Evolutionary conservation across 2,888 invertebrate species (phyloP), one percentile per base, ranked within the genome.

Genomic region (Leptinotarsa tumamoca): DNA sequence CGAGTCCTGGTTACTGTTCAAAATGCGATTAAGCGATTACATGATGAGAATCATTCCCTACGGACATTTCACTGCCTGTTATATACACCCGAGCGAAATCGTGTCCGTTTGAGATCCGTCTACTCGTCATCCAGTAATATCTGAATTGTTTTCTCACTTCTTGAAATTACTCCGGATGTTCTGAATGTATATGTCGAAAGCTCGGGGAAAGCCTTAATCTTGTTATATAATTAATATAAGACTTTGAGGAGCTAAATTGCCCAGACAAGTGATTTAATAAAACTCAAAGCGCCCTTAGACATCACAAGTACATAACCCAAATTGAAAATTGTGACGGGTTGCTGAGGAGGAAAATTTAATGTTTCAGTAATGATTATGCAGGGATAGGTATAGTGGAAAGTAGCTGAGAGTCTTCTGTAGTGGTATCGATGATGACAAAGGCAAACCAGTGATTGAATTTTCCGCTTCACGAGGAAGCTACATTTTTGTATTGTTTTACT

Each of bases 251-350:
- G 14, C 4, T 23, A 5, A 58, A 58, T 58, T 58, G 58, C 58
- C 27, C 21, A 23, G 58, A 58, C 58, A 58, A 23, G 58, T 23
- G 58, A 23, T 13, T 58, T 58, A 58, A 58, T 58, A 58, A 58
- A 58, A 58, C 4, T 58, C 23, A 58, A 58, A 58, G 23, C 21
- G 23, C 23, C n/a, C 17, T 4, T 4, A 58, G 15, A 15, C 58
- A 58, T 21, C 15, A 58, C 23, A 58, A 58, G 58, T 58, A 58
- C 58, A 23, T 58, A 58, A 58, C 58, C 58, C 21, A 13, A 58
- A 58, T 58, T 23, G 23, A 21, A 23, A 58, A 58, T 58, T 21
- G 14, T 58, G 58, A 27, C 23, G 23, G 23, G 23, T 15, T 23
- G n/a, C 17, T 52, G n/a, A 52, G 5, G 52, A n/a, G 52, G n/a